Percentiles rank a stretch among this genome's conserved stretches.
Conservation (phyloP, 2,797 vertebrate genomes). For the Toxotes lorentzi region DNA sequence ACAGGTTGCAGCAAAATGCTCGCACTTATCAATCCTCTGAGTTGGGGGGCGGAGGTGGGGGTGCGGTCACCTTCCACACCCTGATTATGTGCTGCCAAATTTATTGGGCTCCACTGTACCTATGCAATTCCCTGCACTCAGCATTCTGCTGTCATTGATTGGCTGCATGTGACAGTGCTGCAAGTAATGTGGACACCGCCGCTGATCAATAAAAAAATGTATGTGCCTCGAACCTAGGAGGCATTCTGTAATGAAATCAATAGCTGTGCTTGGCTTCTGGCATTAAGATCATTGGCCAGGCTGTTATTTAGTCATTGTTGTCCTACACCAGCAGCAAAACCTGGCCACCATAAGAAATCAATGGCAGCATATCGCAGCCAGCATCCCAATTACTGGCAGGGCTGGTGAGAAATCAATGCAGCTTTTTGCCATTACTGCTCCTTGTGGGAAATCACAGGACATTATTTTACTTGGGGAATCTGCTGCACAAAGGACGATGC, state of each 20-base stretch:
- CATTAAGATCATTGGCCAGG: conserved; percentile 82
- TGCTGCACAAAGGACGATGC: conserved; percentile 37
- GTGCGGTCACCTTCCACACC: conserved; percentile 63
- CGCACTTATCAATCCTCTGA: conserved; percentile 60
- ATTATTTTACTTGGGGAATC: conserved; percentile 68
- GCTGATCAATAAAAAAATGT: conserved; percentile 85
- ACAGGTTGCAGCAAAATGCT: conserved; percentile 47
- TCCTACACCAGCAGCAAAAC: conserved; percentile 78
- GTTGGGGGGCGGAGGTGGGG: neutral
- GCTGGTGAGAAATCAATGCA: conserved; percentile 80
- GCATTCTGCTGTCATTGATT: conserved; percentile 69
- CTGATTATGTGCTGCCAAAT: conserved; percentile 63
- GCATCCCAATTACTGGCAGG: conserved; percentile 84
- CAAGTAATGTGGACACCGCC: conserved; percentile 79
- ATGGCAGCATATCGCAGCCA: conserved; percentile 78
- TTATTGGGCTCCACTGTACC: conserved; percentile 48
- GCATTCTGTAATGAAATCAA: conserved; percentile 87
- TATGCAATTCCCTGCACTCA: conserved; percentile 63
- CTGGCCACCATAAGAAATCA: conserved; percentile 83
- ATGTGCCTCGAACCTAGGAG: conserved; percentile 81
- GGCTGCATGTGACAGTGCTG: conserved; percentile 75
- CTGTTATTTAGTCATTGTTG: conserved; percentile 86
- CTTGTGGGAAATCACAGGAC: conserved; percentile 80
- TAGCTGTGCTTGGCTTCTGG: conserved; percentile 82
- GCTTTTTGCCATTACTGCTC: conserved; percentile 78